Evolutionary conservation across 2,797 vertebrate genomes (phyloP).

Genomic region (Yasuhikotakia modesta): DNA sequence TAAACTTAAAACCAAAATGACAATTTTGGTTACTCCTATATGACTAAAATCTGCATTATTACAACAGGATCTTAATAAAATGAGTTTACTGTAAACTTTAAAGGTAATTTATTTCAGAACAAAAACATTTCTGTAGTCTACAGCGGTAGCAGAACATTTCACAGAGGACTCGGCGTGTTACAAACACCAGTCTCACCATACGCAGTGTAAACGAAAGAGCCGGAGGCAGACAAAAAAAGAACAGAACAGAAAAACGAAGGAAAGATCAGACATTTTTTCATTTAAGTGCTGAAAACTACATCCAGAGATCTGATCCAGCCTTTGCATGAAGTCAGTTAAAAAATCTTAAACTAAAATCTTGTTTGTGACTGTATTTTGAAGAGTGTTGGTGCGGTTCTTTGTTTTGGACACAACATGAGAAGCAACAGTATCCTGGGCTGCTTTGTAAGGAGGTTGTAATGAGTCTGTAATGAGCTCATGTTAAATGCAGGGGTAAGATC

Average conservation of each 20-base stretch:
- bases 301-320: neutral
- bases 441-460: constrained; percentile 74
- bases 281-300: neutral
- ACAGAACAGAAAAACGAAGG: neutral
- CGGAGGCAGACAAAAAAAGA: neutral
- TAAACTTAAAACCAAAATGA: no score
- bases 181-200: constrained; percentile 4
- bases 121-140: no score
- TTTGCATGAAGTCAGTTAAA: neutral
- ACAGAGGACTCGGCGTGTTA: neutral
- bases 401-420: neutral
- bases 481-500: constrained; percentile 72
- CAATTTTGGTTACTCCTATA: no score
- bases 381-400: neutral
- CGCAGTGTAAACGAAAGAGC: neutral
- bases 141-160: neutral
- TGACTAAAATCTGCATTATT: no score
- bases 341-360: neutral
- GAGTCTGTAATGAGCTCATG: constrained; percentile 77
- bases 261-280: neutral
- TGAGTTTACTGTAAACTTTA: no score
- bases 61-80: no score
- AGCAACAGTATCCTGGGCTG: constrained; percentile 66
- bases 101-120: constrained; percentile 1
- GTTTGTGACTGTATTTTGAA: neutral